A percentile compares a stretch with the other conserved stretches of the same genome.
Evolutionary conservation across 1,140 invertebrate species (phyloP).

Genomic region (Steinernema feltiae): DNA sequence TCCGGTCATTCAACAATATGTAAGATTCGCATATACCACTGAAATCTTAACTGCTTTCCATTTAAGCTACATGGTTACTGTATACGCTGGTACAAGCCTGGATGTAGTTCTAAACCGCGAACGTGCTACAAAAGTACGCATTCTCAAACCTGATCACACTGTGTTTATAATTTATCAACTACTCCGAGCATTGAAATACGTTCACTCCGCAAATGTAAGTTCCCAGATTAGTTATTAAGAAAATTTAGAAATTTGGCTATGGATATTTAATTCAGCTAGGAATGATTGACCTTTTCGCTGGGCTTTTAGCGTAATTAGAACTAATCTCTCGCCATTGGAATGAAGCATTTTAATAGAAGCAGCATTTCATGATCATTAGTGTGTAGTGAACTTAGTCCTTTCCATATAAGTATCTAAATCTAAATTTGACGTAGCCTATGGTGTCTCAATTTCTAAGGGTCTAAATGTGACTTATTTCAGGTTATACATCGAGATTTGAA

Average conservation of each 20-base stretch:
- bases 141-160: constrained; percentile 49
- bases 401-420: no score
- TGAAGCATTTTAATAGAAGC: no score
- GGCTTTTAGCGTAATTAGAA: no score
- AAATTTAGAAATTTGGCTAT: no score
- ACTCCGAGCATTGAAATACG: constrained; percentile 52
- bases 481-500: constrained; percentile 55
- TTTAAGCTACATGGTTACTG: constrained; percentile 53
- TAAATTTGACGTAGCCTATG: no score
- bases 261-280: no score
- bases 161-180: constrained; percentile 54
- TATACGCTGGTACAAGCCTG: constrained; percentile 49
- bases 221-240: no score
- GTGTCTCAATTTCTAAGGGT: no score
- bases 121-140: constrained; percentile 22
- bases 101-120: constrained; percentile 45
- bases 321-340: no score
- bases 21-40: constrained; percentile 23
- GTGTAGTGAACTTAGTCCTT: no score
- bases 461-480: constrained; percentile 32
- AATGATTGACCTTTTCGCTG: no score
- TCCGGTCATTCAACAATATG: constrained; percentile 47
- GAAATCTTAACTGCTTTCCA: constrained; percentile 25
- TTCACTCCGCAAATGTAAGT: constrained; percentile 55
- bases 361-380: no score